phyloP scores from a whole-genome alignment of 2,113 vertebrate genomes.

The Pangasianodon gigas region DNA sequence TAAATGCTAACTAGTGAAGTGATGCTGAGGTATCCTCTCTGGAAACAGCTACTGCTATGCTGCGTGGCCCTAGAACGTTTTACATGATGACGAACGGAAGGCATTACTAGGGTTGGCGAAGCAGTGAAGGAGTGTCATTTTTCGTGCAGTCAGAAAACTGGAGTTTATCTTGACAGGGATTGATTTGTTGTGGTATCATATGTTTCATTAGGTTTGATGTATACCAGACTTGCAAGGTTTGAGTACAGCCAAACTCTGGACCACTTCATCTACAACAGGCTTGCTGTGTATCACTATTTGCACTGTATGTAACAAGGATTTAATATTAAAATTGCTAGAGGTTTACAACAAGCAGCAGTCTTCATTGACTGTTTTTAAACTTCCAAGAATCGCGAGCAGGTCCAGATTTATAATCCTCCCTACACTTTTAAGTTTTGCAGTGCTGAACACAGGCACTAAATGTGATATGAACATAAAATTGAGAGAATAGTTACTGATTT shows the following conservation, averaged over 20 bases:
- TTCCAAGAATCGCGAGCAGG: not conserved
- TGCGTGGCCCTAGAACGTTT: not conserved
- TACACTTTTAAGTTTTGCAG: not conserved
- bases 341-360: not conserved
- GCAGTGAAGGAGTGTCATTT: not conserved
- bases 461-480: too few relatives aligned
- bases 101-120: not conserved
- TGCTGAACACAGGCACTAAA: not conserved
- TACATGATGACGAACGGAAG: not conserved
- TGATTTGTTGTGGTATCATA: constrained; percentile 7
- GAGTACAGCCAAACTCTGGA: not conserved
- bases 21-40: constrained; percentile 9
- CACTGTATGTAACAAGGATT: not conserved
- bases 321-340: not conserved
- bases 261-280: not conserved
- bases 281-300: not conserved
- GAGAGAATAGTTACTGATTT: not conserved
- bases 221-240: not conserved
- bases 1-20: not conserved
- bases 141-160: not conserved
- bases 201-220: constrained; percentile 15
- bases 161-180: not conserved
- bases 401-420: not conserved
- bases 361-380: not conserved
- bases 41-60: constrained; percentile 2